Conservation (phyloP, 2,888 invertebrate genomes). For the Pyrrhia umbra region DNA sequence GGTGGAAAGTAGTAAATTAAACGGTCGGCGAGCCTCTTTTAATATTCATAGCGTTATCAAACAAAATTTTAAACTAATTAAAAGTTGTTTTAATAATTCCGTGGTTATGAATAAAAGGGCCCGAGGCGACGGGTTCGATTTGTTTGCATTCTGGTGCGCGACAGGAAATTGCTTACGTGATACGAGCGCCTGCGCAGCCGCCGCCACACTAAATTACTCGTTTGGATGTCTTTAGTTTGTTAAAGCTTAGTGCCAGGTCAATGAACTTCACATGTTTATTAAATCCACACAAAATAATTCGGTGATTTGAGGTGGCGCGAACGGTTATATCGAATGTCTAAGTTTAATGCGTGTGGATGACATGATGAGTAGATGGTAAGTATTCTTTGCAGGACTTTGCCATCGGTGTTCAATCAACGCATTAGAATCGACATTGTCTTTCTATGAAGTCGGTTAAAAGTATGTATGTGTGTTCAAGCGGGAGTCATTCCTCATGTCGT, state of each 20-base stretch:
- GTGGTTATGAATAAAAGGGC: slow-evolving; percentile 68
- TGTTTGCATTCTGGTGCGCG: slow-evolving; percentile 72
- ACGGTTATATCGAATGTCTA: slow-evolving; percentile 18
- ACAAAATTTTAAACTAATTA: slow-evolving; percentile 89
- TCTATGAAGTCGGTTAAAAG: too few species aligned
- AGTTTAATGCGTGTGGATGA: too few species aligned
- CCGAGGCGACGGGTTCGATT: slow-evolving; percentile 69
- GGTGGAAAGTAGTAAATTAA: slow-evolving; percentile 85
- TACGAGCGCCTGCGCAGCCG: slow-evolving; percentile 24
- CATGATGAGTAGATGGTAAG: too few species aligned
- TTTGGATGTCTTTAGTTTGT: slow-evolving; percentile 41
- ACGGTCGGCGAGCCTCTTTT: slow-evolving; percentile 83
- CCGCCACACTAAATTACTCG: slow-evolving; percentile 27
- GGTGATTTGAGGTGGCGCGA: slow-evolving; percentile 23
- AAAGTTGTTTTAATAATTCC: slow-evolving; percentile 83
- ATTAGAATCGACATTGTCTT: too few species aligned
- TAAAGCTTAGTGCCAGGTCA: slow-evolving; percentile 30
- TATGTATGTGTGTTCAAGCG: too few species aligned
- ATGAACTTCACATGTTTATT: slow-evolving; percentile 46
- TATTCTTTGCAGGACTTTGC: too few species aligned
- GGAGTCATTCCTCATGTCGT: too few species aligned
- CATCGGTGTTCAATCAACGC: too few species aligned
- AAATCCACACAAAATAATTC: slow-evolving; percentile 26
- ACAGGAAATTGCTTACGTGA: slow-evolving; percentile 65
- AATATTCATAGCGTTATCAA: slow-evolving; percentile 89